A percentile compares a stretch with the other conserved stretches of the same genome.
Conservation (phyloP, 2,888 invertebrate genomes). For the Scaptomyza parva region DNA sequence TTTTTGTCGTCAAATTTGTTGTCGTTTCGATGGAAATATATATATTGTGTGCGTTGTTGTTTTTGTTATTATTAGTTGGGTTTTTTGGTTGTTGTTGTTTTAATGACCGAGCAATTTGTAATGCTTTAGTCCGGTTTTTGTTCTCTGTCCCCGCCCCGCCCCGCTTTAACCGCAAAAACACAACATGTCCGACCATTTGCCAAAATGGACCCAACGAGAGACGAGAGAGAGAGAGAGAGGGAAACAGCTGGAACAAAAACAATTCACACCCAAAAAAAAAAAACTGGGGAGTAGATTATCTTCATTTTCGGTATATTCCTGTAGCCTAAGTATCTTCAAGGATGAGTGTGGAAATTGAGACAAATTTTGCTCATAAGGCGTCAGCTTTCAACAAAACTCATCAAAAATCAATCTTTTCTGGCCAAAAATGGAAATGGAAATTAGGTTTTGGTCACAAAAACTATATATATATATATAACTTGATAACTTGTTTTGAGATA, state of each 20-base stretch:
- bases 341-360: conserved; percentile 3
- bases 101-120: conserved; percentile 55
- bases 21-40: too few species aligned
- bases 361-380: conserved; percentile 32
- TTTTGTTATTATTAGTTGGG: conserved; percentile 2
- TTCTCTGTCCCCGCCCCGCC: conserved; percentile 12
- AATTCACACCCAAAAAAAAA: conserved; percentile 17
- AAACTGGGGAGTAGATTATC: conserved; percentile 26
- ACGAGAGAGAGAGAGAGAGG: background rate
- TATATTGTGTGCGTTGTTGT: conserved; percentile 11
- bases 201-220: conserved; percentile 26
- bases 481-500: too few species aligned
- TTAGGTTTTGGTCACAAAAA: too few species aligned
- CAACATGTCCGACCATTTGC: conserved; percentile 43
- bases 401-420: conserved; percentile 25
- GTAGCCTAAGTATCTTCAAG: background rate
- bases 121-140: conserved; percentile 18
- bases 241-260: background rate
- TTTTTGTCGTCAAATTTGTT: conserved; percentile 36
- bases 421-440: background rate
- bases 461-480: too few species aligned
- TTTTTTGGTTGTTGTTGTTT: conserved; percentile 30
- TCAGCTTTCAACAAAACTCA: conserved; percentile 33
- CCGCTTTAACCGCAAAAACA: conserved; percentile 48
- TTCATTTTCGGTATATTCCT: background rate